Conservation (phyloP, 2,113 vertebrate genomes). For the Bagarius yarrelli region DNA sequence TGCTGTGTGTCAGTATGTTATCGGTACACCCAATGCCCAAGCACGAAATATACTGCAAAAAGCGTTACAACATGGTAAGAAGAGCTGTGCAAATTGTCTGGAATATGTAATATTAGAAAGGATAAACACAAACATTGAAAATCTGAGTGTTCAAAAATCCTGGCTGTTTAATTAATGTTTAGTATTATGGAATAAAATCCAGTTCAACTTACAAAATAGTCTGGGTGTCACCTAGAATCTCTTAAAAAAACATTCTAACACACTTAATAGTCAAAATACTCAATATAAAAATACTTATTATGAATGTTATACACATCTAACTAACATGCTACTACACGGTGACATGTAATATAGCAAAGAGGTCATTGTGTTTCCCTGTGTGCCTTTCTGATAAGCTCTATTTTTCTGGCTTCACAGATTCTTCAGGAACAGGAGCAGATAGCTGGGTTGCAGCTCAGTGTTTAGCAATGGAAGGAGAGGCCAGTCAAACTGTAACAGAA, state of each 20-base stretch:
- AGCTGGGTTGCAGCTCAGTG: constrained; percentile 77
- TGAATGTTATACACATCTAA: not conserved
- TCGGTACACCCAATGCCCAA: constrained; percentile 33
- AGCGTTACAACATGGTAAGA: constrained; percentile 41
- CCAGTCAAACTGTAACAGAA: constrained; percentile 64
- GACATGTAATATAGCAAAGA: not conserved
- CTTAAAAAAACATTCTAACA: not conserved
- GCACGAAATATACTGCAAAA: constrained; percentile 42
- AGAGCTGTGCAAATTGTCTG: not conserved
- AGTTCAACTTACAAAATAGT: too few species aligned
- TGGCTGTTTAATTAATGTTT: too few species aligned
- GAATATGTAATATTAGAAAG: not conserved
- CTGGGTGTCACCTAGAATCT: too few species aligned
- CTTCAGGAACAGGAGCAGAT: constrained; percentile 64
- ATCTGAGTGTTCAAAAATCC: not conserved
- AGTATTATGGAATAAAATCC: too few species aligned
- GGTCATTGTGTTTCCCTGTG: not conserved
- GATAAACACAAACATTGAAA: not conserved
- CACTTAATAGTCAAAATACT: too few species aligned
- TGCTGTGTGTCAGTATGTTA: constrained; percentile 51
- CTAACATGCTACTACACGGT: not conserved
- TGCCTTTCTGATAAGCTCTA: not conserved
- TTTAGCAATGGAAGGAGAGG: constrained; percentile 67
- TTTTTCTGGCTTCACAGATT: constrained; percentile 42
- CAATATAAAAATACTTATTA: too few species aligned